A percentile compares a stretch with the other conserved stretches of the same genome.
Conservation (phyloP, 1,140 invertebrate genomes). For the Mactra quadrangularis region DNA sequence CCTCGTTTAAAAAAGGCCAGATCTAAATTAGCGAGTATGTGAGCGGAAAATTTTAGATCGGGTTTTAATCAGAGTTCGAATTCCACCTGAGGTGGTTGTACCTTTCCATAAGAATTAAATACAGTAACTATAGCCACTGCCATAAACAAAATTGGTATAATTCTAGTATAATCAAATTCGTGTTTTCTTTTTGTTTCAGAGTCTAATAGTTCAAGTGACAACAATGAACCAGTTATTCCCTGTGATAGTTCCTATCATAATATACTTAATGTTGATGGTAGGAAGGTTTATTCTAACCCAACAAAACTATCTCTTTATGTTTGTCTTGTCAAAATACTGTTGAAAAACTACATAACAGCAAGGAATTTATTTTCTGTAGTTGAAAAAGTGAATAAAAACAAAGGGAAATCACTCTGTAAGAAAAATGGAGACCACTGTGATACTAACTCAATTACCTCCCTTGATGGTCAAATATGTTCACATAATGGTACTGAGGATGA, state of each 20-base stretch:
- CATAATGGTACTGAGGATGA: not conserved
- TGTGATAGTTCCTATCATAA: slow-evolving; percentile 8
- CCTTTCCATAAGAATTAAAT: too few relatives aligned
- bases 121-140: too few relatives aligned
- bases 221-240: not conserved
- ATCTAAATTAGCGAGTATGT: too few relatives aligned
- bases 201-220: not conserved
- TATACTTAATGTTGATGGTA: slow-evolving; percentile 7
- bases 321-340: slow-evolving; percentile 5
- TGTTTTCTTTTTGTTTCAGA: slow-evolving; percentile 1
- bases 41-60: too few relatives aligned
- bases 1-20: too few relatives aligned
- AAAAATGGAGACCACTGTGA: not conserved
- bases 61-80: too few relatives aligned
- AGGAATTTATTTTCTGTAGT: not conserved
- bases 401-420: not conserved
- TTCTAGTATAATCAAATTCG: not conserved
- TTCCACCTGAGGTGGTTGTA: too few relatives aligned
- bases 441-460: not conserved
- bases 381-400: not conserved
- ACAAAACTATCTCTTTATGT: not conserved
- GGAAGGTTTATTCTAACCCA: slow-evolving; percentile 9
- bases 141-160: too few relatives aligned
- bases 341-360: slow-evolving; percentile 3
- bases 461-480: not conserved